A percentile compares a stretch with the other conserved stretches of the same genome.
These are phyloP conservation scores for Sternotherus odoratus DNA, from an alignment of 2,797 vertebrate species.

Conservation along the genomic window DNA sequence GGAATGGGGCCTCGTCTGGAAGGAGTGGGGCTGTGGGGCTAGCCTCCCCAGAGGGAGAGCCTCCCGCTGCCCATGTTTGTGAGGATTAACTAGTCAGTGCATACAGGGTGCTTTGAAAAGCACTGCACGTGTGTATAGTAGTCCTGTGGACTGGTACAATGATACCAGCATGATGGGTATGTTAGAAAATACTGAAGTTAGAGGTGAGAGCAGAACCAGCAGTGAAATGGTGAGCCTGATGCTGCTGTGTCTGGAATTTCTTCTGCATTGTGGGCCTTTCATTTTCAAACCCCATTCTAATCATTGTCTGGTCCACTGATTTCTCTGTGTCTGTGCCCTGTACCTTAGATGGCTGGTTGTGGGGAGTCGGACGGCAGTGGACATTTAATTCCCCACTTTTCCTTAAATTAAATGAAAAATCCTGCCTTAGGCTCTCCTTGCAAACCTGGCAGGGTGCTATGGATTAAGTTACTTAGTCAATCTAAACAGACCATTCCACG, in stretches of 20 bases:
- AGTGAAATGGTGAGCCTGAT: background rate
- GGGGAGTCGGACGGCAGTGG: background rate
- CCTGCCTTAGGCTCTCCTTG: conserved; percentile 65
- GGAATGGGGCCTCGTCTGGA: too few relatives aligned
- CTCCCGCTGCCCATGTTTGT: background rate
- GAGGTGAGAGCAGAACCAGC: background rate
- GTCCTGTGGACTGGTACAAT: too few relatives aligned
- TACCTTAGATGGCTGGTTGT: background rate
- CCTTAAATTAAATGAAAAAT: conserved; percentile 53
- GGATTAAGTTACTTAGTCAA: conserved; percentile 74
- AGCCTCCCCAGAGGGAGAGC: too few relatives aligned
- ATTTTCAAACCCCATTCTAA: background rate
- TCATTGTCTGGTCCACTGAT: background rate
- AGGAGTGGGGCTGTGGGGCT: too few relatives aligned
- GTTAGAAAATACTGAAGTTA: rapidly evolving
- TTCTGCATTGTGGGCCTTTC: rapidly evolving
- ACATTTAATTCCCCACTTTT: conserved; percentile 38
- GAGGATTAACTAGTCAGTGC: background rate
- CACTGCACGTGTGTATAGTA: background rate
- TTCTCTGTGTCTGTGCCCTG: background rate
- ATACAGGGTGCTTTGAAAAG: background rate
- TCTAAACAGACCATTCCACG: conserved; percentile 57
- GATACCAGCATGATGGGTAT: rapidly evolving
- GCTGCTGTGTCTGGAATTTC: rapidly evolving
- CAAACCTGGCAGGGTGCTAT: conserved; percentile 48